Evolutionary conservation across 2,113 vertebrate genomes (phyloP).

Genomic region (Centrocercus urophasianus): DNA sequence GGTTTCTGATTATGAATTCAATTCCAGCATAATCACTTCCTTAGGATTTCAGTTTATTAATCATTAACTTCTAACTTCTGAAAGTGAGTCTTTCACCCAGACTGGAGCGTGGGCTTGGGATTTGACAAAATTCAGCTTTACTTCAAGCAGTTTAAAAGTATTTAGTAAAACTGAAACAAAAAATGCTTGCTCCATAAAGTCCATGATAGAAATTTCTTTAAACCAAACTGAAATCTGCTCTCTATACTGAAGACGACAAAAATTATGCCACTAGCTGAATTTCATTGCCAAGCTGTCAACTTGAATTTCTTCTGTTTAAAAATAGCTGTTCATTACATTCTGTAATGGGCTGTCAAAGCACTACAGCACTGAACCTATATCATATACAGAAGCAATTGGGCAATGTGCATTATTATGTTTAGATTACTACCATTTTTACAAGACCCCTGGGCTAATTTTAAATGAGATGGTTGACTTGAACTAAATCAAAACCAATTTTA

Average conservation of each 20-base stretch:
- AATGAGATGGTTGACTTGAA: conserved; percentile 88
- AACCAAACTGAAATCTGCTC: conserved; percentile 78
- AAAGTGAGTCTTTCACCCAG: background rate
- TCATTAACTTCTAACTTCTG: background rate
- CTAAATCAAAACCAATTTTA: conserved; percentile 77
- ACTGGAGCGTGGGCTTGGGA: background rate
- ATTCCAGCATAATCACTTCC: background rate
- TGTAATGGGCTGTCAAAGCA: conserved; percentile 89
- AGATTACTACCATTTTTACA: conserved; percentile 85
- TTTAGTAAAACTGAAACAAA: conserved; percentile 62
- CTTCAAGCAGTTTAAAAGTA: conserved; percentile 48
- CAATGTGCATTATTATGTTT: conserved; percentile 85
- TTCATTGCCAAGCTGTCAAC: conserved; percentile 85
- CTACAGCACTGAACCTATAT: conserved; percentile 83
- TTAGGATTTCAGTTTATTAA: conserved; percentile 25
- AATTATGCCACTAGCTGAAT: conserved; percentile 86
- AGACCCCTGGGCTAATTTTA: conserved; percentile 86
- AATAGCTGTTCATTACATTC: conserved; percentile 87
- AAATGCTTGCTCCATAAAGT: conserved; percentile 69
- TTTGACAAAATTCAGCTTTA: conserved; percentile 57
- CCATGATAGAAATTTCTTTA: conserved; percentile 77
- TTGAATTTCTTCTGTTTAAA: conserved; percentile 85
- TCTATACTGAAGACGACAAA: conserved; percentile 80
- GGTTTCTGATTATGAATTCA: conserved; percentile 34
- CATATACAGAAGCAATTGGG: conserved; percentile 88